Evolutionary conservation across 2,797 vertebrate species (phyloP).

Genomic region (Sphenopsis melanotis): DNA sequence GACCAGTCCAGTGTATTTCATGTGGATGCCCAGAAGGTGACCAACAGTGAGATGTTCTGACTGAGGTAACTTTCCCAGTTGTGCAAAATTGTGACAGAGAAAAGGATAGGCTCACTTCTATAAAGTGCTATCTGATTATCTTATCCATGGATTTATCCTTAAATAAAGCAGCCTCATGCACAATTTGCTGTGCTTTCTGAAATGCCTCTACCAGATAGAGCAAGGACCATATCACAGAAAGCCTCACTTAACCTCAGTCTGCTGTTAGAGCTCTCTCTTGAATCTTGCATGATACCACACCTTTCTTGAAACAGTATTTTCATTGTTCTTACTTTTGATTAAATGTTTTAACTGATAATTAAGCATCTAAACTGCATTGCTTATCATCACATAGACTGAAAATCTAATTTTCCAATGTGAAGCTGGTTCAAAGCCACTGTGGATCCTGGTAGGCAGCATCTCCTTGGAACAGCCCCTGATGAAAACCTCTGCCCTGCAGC

Average conservation of each 20-base stretch:
- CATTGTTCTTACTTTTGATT: background rate
- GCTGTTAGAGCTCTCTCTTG: background rate
- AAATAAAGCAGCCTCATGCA: background rate
- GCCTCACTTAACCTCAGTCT: background rate
- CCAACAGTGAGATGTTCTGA: background rate
- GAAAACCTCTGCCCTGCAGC: background rate
- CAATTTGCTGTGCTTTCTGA: background rate
- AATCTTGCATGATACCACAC: background rate
- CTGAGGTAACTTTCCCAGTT: background rate
- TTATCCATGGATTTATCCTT: background rate
- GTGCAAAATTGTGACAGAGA: background rate
- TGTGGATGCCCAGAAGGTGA: background rate
- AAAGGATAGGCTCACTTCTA: background rate
- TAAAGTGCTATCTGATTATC: background rate
- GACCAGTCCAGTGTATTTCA: background rate
- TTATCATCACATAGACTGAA: background rate
- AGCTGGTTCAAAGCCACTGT: background rate
- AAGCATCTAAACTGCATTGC: background rate
- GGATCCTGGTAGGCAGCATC: background rate
- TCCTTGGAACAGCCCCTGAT: background rate
- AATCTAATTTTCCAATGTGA: background rate
- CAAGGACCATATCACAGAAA: background rate
- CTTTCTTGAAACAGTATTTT: background rate
- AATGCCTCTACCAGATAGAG: background rate
- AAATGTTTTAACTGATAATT: background rate